Evolutionary conservation across 2,888 invertebrate species (phyloP).

Genomic region (Andrena camellia): DNA sequence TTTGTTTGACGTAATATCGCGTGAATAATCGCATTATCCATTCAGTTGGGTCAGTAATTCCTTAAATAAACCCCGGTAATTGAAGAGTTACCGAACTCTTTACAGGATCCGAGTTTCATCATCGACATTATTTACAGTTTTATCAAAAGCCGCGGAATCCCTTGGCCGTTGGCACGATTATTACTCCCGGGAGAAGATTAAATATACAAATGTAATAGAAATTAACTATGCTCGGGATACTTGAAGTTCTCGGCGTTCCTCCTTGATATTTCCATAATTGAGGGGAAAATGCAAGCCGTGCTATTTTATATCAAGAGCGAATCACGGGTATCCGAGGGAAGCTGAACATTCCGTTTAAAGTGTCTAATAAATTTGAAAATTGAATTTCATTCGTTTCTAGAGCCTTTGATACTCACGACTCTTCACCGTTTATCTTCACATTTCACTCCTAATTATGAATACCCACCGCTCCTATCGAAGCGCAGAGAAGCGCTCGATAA

Average conservation of each 20-base stretch:
- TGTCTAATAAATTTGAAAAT: neutral
- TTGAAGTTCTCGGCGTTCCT: slow-evolving; percentile 38
- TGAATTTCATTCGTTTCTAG: neutral
- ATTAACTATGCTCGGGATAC: slow-evolving; percentile 57
- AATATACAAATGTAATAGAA: slow-evolving; percentile 62
- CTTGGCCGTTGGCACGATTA: slow-evolving; percentile 44
- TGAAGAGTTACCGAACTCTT: slow-evolving; percentile 11
- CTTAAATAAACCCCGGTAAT: slow-evolving; percentile 41
- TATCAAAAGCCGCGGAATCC: slow-evolving; percentile 50
- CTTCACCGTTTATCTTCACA: neutral
- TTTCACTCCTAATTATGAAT: neutral
- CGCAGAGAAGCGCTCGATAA: neutral
- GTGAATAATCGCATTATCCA: neutral
- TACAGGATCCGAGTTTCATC: slow-evolving; percentile 10
- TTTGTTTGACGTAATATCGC: neutral
- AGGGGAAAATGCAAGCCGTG: slow-evolving; percentile 48
- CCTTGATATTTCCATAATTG: slow-evolving; percentile 60
- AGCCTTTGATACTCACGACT: neutral
- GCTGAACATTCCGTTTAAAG: slow-evolving; percentile 16
- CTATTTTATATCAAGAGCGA: slow-evolving; percentile 44
- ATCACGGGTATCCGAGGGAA: slow-evolving; percentile 18
- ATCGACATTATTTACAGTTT: slow-evolving; percentile 54
- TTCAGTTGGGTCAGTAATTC: slow-evolving; percentile 13
- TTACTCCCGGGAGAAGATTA: slow-evolving; percentile 47
- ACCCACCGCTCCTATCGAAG: neutral